Conservation (phyloP, 53 echinoderm and acorn worm species). For the Echinometra lucunter region DNA sequence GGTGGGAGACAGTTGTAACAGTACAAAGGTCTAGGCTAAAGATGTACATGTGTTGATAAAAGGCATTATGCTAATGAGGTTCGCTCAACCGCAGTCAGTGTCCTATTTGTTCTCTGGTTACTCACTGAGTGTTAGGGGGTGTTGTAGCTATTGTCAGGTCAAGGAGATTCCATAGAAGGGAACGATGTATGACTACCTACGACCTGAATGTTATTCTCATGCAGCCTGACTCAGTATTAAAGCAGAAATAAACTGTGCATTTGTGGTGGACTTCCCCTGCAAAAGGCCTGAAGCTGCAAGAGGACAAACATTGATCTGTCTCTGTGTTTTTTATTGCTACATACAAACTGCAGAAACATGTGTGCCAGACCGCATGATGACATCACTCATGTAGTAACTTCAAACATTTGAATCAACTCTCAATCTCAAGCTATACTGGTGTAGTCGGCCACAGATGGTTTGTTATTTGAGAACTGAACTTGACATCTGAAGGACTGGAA, state of each 20-base stretch:
- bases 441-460: neutral
- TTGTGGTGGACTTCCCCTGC: neutral
- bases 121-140: conserved; percentile 10
- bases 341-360: neutral
- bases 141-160: conserved; percentile 2
- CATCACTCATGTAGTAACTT: neutral
- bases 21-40: conserved; percentile 30
- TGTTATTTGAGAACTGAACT: neutral
- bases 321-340: conserved; percentile 24
- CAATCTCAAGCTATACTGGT: neutral
- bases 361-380: neutral
- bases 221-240: neutral
- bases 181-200: neutral
- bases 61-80: conserved; percentile 38
- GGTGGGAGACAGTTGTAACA: neutral
- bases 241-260: neutral
- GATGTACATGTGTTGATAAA: neutral
- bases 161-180: conserved; percentile 1
- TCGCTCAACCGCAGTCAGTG: neutral
- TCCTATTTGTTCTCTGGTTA: neutral
- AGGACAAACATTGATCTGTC: neutral
- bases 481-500: neutral
- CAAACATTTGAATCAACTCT: neutral
- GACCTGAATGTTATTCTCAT: neutral
- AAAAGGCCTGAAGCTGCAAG: neutral